Base-by-base conservation (phyloP, 2,113 vertebrate species). In the Gnathochromis pfefferi region DNA sequence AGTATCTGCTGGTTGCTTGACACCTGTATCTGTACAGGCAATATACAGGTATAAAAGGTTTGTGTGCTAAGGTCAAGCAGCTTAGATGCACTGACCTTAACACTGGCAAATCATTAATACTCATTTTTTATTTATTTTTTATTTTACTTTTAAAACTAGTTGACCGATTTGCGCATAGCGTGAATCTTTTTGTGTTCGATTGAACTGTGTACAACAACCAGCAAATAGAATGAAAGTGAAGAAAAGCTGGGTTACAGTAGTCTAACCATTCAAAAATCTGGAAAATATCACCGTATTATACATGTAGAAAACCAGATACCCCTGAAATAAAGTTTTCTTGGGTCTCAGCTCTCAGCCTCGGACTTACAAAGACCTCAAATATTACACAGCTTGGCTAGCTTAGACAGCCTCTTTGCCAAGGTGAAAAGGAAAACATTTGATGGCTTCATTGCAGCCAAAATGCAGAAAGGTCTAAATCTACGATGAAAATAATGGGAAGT, bases 231-330 rank as follows among this genome's bases (percentile, higher is more conserved):
- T 51, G 55, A 13, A 65, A 78, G 21, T 68, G 47, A 49, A 54
- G 58, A 40, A 80, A 73, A 28, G 8, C 11, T 54, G 14, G 33
- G 31, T 60, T 84, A 60, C 81, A 79, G 82, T 83, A 81, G 85
- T 83, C 54, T 8, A 3, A 81, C 79, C 28, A 57, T 83, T 42
- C 28, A 83, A 53, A 84, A 84, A 63, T 89, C 63, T 80, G 84
- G 82, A 84, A 87, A 85, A 86, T 53, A 85, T 85, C 87, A 21
- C 23, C 4, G 10, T 35, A 12, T 78, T 80, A 40, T 78, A 42
- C 45, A 33, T 82, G 65, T 86, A 55, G 83, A 87, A 81, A 84
- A 83, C 63, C 92, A 89, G 87, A 94, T 85, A 88, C 70, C 86
- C 42, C 53, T 19, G 80, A 89, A 85, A 84, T 90, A 89, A 47